phyloP scores from a whole-genome alignment of 2,888 invertebrate species.

The Conchocele bisecta region DNA sequence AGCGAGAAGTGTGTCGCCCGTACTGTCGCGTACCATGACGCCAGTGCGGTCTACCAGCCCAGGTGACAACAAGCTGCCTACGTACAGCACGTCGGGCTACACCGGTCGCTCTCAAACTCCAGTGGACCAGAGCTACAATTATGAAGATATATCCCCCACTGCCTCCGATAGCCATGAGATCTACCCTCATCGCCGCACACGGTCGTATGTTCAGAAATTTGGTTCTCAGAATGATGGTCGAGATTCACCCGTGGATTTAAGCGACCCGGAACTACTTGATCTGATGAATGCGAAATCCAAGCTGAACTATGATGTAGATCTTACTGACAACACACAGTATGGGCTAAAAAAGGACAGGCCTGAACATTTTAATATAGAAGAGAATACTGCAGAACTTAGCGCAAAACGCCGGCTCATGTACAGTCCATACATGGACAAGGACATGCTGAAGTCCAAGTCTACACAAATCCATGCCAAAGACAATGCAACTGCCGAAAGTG shows the following conservation, averaged over 20 bases:
- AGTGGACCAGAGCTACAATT: conserved; percentile 42
- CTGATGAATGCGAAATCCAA: conserved; percentile 57
- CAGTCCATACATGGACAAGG: conserved; percentile 64
- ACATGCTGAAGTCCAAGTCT: conserved; percentile 42
- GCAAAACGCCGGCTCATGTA: conserved; percentile 53
- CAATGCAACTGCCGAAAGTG: conserved; percentile 19
- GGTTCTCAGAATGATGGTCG: conserved; percentile 44
- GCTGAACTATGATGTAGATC: conserved; percentile 60
- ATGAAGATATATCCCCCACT: conserved; percentile 60
- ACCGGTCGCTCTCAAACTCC: conserved; percentile 53
- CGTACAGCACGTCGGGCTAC: conserved; percentile 1
- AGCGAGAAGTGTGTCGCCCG: not conserved
- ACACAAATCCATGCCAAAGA: conserved; percentile 15
- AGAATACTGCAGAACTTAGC: conserved; percentile 7
- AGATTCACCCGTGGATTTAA: conserved; percentile 50
- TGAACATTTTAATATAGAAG: conserved; percentile 17
- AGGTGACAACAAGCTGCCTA: not conserved
- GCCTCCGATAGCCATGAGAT: conserved; percentile 67
- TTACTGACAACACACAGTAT: conserved; percentile 56
- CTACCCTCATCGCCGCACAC: conserved; percentile 72
- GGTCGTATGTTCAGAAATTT: conserved; percentile 60
- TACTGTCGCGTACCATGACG: conserved; percentile 11
- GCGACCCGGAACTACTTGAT: conserved; percentile 64
- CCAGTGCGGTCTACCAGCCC: conserved; percentile 24
- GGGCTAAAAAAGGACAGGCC: conserved; percentile 35